These are phyloP conservation scores for Synergus umbraculus DNA, from an alignment of 2,888 invertebrate species.

Conservation along the genomic window DNA sequence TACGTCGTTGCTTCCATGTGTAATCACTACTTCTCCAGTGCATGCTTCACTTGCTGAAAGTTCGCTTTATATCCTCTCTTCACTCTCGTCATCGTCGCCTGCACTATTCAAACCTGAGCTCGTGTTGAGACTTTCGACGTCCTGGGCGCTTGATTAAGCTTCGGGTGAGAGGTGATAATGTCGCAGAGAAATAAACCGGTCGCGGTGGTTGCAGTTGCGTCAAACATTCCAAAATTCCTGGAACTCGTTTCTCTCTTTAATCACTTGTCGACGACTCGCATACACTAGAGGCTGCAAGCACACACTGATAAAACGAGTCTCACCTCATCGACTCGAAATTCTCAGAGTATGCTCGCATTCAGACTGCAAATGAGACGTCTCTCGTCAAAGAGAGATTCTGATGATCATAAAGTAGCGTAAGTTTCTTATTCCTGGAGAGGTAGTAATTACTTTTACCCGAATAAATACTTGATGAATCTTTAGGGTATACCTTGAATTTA, in stretches of 20 bases:
- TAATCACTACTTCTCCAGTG: constrained; percentile 54
- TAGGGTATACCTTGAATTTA: background rate
- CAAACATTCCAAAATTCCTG: constrained; percentile 53
- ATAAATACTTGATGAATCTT: background rate
- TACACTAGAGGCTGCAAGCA: constrained; percentile 39
- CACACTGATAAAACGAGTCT: constrained; percentile 32
- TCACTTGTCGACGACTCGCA: constrained; percentile 51
- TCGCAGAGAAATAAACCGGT: constrained; percentile 59
- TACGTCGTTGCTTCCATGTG: constrained; percentile 56
- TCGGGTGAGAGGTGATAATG: constrained; percentile 64
- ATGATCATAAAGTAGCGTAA: constrained; percentile 7
- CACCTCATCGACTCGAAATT: constrained; percentile 42
- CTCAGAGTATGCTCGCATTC: constrained; percentile 35
- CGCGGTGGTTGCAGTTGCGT: constrained; percentile 62
- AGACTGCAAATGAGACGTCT: constrained; percentile 33
- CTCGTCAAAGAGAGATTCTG: constrained; percentile 6
- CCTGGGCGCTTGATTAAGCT: constrained; percentile 68
- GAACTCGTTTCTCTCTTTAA: constrained; percentile 61
- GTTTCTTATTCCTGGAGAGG: background rate
- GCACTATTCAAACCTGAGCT: constrained; percentile 43
- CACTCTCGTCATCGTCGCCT: constrained; percentile 46
- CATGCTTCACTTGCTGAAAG: constrained; percentile 54
- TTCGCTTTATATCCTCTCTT: constrained; percentile 48
- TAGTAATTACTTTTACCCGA: background rate
- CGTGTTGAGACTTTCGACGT: constrained; percentile 63